Conservation (phyloP, 1,140 invertebrate species). For the Aphaenogaster floridana region DNA sequence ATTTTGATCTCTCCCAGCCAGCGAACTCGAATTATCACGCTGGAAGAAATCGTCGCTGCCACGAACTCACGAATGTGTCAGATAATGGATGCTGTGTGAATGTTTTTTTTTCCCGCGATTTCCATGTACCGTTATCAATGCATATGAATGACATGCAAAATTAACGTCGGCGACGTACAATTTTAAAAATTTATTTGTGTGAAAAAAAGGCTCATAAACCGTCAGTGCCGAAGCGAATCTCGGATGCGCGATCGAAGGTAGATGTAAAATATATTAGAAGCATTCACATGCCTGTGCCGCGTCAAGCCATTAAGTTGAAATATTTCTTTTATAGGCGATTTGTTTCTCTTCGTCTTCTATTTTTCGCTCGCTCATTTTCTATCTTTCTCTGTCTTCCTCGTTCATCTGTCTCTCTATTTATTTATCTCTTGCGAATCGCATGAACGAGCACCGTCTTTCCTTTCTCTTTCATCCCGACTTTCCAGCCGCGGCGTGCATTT, state of each 20-base stretch:
- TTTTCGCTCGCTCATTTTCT: neutral
- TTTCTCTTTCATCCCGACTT: conserved; percentile 49
- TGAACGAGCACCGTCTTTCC: neutral
- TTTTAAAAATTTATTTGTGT: neutral
- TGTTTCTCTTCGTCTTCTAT: conserved; percentile 28
- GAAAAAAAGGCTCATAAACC: neutral
- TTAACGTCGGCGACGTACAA: neutral
- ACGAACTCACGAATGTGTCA: conserved; percentile 41
- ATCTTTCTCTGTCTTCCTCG: neutral
- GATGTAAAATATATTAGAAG: conserved; percentile 18
- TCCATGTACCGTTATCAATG: conserved; percentile 6
- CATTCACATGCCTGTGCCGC: conserved; percentile 4
- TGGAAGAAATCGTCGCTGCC: conserved; percentile 66
- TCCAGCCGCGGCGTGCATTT: conserved; percentile 41
- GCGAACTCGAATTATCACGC: conserved; percentile 50
- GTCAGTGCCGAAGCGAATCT: neutral
- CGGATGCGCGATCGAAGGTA: conserved; percentile 5
- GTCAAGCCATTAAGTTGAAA: conserved; percentile 37
- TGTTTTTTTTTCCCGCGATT: conserved; percentile 47
- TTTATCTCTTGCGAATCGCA: conserved; percentile 24
- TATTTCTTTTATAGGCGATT: conserved; percentile 29
- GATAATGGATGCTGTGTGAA: conserved; percentile 64
- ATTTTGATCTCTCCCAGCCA: neutral
- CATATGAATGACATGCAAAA: conserved; percentile 1
- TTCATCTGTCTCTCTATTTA: neutral